Conservation (phyloP, 2,113 vertebrate species). For the Neofelis nebulosa region DNA sequence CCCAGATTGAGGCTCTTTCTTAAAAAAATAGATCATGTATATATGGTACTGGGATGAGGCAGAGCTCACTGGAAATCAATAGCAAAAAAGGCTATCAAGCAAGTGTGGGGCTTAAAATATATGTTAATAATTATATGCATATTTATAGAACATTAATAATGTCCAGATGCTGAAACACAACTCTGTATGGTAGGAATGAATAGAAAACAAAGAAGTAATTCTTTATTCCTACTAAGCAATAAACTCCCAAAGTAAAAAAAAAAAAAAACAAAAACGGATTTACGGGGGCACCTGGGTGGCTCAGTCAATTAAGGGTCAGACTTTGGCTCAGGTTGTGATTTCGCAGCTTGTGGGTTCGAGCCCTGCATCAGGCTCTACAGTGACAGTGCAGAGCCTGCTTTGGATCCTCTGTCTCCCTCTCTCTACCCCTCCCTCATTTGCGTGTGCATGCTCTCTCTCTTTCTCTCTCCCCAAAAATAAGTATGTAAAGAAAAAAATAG, state of each 20-base stretch:
- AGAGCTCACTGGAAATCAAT: neutral
- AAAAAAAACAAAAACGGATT: neutral
- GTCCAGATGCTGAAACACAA: neutral
- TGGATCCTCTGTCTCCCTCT: too few species aligned
- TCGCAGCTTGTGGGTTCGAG: too few species aligned
- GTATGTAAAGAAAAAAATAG: neutral
- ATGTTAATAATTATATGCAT: neutral
- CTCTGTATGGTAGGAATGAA: neutral
- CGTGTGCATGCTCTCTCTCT: too few species aligned
- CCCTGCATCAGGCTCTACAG: too few species aligned
- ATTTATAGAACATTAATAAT: neutral
- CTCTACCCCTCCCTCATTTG: too few species aligned
- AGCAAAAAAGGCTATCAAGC: neutral
- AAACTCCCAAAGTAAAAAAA: neutral
- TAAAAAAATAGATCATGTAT: neutral
- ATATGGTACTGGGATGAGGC: neutral
- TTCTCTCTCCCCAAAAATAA: too few species aligned
- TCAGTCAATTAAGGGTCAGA: too few species aligned
- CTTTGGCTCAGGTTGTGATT: too few species aligned
- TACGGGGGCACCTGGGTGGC: too few species aligned
- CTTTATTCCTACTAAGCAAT: neutral
- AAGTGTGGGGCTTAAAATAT: neutral
- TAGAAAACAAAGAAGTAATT: neutral
- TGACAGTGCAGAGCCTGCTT: too few species aligned
- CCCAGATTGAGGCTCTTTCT: neutral